These are phyloP conservation scores for Decapterus maruadsi DNA, from an alignment of 2,797 vertebrate genomes.

Conservation along the genomic window DNA sequence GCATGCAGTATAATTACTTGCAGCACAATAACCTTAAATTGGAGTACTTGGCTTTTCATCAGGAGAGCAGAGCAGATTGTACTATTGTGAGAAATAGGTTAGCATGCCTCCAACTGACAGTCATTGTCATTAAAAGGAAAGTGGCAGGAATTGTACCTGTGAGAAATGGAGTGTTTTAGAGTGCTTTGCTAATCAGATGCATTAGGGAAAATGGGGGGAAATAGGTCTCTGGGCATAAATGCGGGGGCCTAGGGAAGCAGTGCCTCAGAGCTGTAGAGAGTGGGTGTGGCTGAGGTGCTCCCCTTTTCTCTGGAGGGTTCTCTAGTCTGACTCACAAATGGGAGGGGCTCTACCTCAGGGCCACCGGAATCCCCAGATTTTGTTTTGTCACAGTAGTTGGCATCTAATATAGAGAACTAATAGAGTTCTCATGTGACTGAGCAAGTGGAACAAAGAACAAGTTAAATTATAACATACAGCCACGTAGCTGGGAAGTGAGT, in stretches of 20 bases:
- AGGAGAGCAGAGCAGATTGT: constrained; percentile 52
- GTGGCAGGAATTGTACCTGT: constrained; percentile 50
- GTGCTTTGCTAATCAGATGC: constrained; percentile 52
- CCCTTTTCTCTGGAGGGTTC: constrained; percentile 61
- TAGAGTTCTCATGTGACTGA: background rate
- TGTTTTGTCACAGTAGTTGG: constrained; percentile 39
- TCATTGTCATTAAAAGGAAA: constrained; percentile 59
- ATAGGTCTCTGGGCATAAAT: constrained; percentile 53
- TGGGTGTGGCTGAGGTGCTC: constrained; percentile 77
- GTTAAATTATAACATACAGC: constrained; percentile 1
- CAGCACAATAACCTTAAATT: constrained; percentile 57
- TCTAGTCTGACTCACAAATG: constrained; percentile 62
- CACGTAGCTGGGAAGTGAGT: constrained; percentile 2
- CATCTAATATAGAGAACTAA: background rate
- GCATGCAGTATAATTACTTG: constrained; percentile 41
- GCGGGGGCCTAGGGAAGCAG: constrained; percentile 39
- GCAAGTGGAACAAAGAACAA: constrained; percentile 4
- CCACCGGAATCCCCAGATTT: constrained; percentile 65
- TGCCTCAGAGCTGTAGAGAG: constrained; percentile 43
- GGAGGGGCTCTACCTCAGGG: constrained; percentile 50
- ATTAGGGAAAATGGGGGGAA: constrained; percentile 37
- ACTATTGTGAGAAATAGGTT: constrained; percentile 74
- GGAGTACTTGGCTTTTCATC: constrained; percentile 50
- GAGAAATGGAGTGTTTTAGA: constrained; percentile 50
- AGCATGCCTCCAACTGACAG: constrained; percentile 70